Evolutionary conservation across 2,888 invertebrate species (phyloP), one percentile per base, ranked within the genome.

Genomic region (Neoscelio sp.): DNA sequence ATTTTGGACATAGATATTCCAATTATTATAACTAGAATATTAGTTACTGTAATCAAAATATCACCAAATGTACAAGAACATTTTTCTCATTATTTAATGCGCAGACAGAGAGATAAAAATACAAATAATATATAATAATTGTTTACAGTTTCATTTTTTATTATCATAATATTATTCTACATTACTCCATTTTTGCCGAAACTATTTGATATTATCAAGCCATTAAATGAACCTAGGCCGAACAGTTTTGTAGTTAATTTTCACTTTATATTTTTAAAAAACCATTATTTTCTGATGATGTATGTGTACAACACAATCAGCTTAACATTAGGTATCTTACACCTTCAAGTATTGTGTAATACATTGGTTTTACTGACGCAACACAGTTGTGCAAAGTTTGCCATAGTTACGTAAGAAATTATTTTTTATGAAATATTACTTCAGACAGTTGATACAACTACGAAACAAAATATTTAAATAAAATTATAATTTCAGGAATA

Each of bases 381-480:
- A 44, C 44, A 44, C 15, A 44, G 20, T 20, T 44, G 44, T 44
- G 20, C 44, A 0, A 44, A 44, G 23, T 44, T 44, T 44, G 44
- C 44, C n/a, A 44, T 44, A 20, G 10, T 15, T 20, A 44, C 12
- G 44, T 44, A 20, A 44, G 44, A 44, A n/a, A n/a, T n/a, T n/a
- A n/a, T n/a, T n/a, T n/a, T n/a, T n/a, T n/a, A n/a, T n/a, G n/a
- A n/a, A n/a, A n/a, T n/a, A n/a, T n/a, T n/a, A n/a, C n/a, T n/a
- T n/a, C n/a, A n/a, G n/a, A n/a, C n/a, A n/a, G n/a, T n/a, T n/a
- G n/a, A n/a, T n/a, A n/a, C n/a, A n/a, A n/a, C n/a, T n/a, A n/a
- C n/a, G n/a, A n/a, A n/a, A n/a, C n/a, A n/a, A n/a, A n/a, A n/a
- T n/a, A n/a, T n/a, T n/a, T n/a, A n/a, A n/a, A n/a, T n/a, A n/a